A percentile compares a stretch with the other conserved stretches of the same genome.
Evolutionary conservation across 2,113 vertebrate species (phyloP).

Genomic region (Myanophis thanlyinensis): DNA sequence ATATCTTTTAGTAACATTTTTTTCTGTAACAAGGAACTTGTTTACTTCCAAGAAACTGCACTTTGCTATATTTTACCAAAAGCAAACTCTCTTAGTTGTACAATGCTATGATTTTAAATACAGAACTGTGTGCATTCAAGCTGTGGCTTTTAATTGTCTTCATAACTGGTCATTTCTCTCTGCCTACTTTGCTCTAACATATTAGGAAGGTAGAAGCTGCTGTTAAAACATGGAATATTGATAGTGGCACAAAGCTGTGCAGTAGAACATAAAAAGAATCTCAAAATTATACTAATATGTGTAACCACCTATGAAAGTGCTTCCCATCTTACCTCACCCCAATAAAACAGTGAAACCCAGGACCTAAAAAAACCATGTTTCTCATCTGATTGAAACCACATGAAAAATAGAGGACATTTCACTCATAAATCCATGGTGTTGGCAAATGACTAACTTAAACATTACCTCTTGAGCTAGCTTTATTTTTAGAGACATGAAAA

Average conservation of each 20-base stretch:
- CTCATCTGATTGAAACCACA: background rate
- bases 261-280: background rate
- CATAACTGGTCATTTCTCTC: background rate
- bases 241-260: background rate
- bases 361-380: background rate
- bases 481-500: conserved; percentile 77
- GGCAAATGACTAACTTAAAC: conserved; percentile 17
- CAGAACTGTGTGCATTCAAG: background rate
- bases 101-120: background rate
- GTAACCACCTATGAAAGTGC: background rate
- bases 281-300: background rate
- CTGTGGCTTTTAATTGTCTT: background rate
- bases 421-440: background rate
- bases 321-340: background rate
- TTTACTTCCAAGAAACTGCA: too few relatives aligned
- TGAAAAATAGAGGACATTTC: background rate
- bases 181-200: background rate
- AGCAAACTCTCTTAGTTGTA: background rate
- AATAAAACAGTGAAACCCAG: background rate
- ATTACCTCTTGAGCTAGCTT: conserved; percentile 72
- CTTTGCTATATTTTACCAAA: background rate
- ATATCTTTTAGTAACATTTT: too few relatives aligned
- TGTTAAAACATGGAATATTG: background rate
- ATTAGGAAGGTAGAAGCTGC: background rate
- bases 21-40: too few relatives aligned